A percentile compares a stretch with the other conserved stretches of the same genome.
These are phyloP conservation scores for Micromys minutus DNA, from an alignment of 2,113 vertebrate genomes.

Conservation along the genomic window DNA sequence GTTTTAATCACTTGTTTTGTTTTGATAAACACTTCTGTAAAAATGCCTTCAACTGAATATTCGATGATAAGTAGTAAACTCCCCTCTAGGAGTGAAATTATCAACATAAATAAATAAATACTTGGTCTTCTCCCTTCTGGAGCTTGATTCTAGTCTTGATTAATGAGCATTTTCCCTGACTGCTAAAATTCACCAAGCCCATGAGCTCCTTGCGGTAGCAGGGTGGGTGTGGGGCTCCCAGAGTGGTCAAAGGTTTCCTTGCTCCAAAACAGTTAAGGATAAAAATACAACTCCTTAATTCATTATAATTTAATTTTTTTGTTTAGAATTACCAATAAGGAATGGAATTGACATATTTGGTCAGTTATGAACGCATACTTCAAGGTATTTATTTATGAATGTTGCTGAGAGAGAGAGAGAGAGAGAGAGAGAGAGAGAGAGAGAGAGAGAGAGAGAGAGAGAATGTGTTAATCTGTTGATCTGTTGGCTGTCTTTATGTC, in stretches of 20 bases:
- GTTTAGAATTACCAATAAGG: neutral
- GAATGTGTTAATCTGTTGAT: too few species aligned
- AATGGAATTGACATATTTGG: neutral
- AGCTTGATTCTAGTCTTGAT: neutral
- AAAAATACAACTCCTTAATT: neutral
- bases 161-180: neutral
- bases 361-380: neutral
- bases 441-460: too few species aligned
- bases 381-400: neutral
- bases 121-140: neutral
- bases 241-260: neutral
- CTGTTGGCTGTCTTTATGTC: neutral
- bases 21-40: neutral
- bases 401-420: neutral
- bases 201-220: fast-evolving
- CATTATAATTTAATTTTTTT: neutral
- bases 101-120: neutral
- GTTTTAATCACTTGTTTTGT: neutral
- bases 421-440: too few species aligned
- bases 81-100: neutral
- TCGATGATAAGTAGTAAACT: neutral
- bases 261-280: neutral
- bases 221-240: too few species aligned
- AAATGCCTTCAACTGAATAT: neutral
- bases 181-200: fast-evolving